Conservation (phyloP, 2,113 vertebrate genomes). For the Panurus biarmicus region DNA sequence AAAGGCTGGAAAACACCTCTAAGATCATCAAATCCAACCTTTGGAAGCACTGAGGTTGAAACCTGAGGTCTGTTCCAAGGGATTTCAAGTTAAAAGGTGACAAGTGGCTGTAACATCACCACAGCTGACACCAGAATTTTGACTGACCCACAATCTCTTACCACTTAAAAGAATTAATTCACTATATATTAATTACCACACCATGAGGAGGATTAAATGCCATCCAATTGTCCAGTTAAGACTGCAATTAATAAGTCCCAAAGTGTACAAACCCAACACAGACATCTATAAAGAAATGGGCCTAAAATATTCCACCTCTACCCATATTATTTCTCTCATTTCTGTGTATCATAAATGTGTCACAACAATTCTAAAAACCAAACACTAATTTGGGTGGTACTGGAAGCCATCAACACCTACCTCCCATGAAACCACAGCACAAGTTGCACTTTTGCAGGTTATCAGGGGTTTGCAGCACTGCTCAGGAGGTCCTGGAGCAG, state of each 20-base stretch:
- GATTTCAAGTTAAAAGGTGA: background rate
- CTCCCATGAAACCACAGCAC: constrained; percentile 71
- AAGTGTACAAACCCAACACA: background rate
- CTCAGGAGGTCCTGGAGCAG: constrained; percentile 71
- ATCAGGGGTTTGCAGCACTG: constrained; percentile 68
- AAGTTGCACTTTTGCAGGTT: constrained; percentile 68
- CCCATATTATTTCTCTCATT: background rate
- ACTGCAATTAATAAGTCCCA: background rate
- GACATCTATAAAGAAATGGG: background rate
- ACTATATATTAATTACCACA: background rate
- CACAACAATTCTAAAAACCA: background rate
- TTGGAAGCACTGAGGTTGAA: background rate
- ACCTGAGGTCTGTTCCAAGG: background rate
- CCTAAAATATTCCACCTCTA: background rate
- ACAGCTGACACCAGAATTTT: background rate
- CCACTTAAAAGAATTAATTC: background rate
- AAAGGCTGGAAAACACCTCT: background rate
- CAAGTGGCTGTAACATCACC: fast-evolving
- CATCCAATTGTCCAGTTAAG: background rate
- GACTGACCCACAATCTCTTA: background rate
- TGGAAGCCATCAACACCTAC: constrained; percentile 46
- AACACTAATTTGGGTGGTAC: background rate
- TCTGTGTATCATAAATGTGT: fast-evolving
- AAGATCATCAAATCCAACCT: background rate
- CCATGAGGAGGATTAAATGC: background rate